Conservation (phyloP, 2,113 vertebrate species). For the Dermatemys mawii region DNA sequence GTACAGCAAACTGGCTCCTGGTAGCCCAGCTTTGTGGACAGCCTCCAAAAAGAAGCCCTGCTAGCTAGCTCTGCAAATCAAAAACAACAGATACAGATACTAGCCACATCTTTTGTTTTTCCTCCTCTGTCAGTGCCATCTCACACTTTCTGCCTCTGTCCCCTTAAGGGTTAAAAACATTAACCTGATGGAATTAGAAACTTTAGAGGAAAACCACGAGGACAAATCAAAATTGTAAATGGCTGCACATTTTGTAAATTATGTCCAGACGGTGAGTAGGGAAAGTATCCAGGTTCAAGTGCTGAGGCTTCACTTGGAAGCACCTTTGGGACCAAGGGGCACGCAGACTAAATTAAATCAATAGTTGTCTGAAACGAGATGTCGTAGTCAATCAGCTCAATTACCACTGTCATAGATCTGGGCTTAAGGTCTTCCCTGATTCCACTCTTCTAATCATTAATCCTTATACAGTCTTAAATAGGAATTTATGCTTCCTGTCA, state of each 20-base stretch:
- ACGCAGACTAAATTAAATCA: constrained; percentile 83
- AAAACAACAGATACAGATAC: constrained; percentile 71
- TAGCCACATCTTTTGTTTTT: constrained; percentile 5
- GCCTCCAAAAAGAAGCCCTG: constrained; percentile 47
- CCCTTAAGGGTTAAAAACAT: constrained; percentile 48
- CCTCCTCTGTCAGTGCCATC: neutral
- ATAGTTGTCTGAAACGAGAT: constrained; percentile 82
- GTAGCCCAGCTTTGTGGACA: constrained; percentile 58
- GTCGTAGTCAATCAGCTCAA: constrained; percentile 84
- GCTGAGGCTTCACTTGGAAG: constrained; percentile 64
- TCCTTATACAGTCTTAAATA: constrained; percentile 44
- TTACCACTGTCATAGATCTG: constrained; percentile 76
- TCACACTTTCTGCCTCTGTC: neutral
- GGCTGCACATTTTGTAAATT: constrained; percentile 56
- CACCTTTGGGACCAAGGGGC: constrained; percentile 67
- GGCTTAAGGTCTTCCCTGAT: constrained; percentile 70
- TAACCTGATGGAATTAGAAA: constrained; percentile 37
- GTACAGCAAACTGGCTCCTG: constrained; percentile 73
- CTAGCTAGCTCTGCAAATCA: constrained; percentile 61
- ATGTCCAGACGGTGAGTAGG: constrained; percentile 21
- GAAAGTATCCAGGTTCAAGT: constrained; percentile 77
- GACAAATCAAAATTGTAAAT: constrained; percentile 50
- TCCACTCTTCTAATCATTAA: constrained; percentile 72
- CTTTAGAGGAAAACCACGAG: constrained; percentile 35
- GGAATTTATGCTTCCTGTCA: constrained; percentile 1